Percentiles rank a stretch among this genome's conserved stretches.
Conservation (phyloP, 2,113 vertebrate species). For the Crocuta crocuta region DNA sequence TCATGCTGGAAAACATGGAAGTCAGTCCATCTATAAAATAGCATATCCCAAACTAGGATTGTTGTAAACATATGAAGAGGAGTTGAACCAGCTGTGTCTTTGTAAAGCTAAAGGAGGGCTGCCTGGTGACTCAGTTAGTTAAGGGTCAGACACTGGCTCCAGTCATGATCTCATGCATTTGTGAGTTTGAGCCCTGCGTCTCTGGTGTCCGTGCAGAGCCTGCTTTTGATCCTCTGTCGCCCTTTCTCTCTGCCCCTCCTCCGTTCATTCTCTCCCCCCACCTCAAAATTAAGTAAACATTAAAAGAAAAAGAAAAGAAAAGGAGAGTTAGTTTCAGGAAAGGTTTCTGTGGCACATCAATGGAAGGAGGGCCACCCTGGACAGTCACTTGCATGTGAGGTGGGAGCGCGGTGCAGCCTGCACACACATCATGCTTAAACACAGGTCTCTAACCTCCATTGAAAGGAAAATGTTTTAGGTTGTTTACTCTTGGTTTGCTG, state of each 20-base stretch:
- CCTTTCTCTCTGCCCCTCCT: no score
- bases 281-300: no score
- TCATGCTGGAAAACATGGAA: not conserved
- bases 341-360: not conserved
- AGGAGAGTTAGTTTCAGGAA: not conserved
- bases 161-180: no score
- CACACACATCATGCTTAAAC: accelerated
- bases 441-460: not conserved
- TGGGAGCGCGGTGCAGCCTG: not conserved
- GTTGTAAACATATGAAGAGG: not conserved
- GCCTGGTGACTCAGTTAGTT: no score
- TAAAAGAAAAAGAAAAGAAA: no score
- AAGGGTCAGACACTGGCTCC: no score
- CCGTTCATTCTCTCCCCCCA: no score
- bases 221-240: no score
- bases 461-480: not conserved
- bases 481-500: not conserved
- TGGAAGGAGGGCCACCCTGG: not conserved
- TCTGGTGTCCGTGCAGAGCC: no score
- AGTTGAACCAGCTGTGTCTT: not conserved
- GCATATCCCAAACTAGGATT: not conserved
- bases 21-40: not conserved
- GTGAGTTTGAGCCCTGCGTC: no score
- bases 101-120: not conserved
- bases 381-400: not conserved